A percentile compares a stretch with the other conserved stretches of the same genome.
Evolutionary conservation across 2,888 invertebrate genomes (phyloP).

Genomic region (Rotaria macrura): DNA sequence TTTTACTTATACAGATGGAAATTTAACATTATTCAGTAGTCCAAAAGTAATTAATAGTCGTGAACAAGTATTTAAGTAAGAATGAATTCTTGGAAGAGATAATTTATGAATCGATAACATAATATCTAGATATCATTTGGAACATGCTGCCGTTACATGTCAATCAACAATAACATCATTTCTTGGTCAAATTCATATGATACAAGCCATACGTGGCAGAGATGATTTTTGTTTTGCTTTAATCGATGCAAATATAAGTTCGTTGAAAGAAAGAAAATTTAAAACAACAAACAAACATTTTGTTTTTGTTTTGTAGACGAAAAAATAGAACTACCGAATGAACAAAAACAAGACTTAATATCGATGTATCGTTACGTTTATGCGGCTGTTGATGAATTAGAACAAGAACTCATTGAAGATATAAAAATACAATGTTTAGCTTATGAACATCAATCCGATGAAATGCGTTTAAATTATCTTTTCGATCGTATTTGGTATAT

Average conservation of each 20-base stretch:
- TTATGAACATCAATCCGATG: not conserved
- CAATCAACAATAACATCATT: not conserved
- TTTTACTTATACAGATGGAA: not conserved
- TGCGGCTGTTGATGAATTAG: not conserved
- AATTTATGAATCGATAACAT: not conserved
- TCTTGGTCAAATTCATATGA: not conserved
- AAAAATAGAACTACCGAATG: not conserved
- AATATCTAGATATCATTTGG: not conserved
- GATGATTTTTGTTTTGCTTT: slow-evolving; percentile 5
- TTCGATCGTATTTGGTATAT: slow-evolving; percentile 1
- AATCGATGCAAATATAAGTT: not conserved
- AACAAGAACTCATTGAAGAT: not conserved
- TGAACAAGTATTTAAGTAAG: slow-evolving; percentile 18
- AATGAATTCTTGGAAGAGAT: not conserved
- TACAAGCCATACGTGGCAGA: not conserved
- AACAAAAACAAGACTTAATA: not conserved
- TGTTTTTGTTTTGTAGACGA: not conserved
- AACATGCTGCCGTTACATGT: not conserved
- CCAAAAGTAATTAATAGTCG: not conserved
- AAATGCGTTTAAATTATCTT: not conserved
- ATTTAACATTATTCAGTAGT: not conserved
- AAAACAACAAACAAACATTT: too few relatives aligned
- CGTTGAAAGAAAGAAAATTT: not conserved
- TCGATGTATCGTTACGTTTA: not conserved
- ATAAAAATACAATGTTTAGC: not conserved